Conservation (phyloP, 2,113 vertebrate species). For the Neomonachus schauinslandi region DNA sequence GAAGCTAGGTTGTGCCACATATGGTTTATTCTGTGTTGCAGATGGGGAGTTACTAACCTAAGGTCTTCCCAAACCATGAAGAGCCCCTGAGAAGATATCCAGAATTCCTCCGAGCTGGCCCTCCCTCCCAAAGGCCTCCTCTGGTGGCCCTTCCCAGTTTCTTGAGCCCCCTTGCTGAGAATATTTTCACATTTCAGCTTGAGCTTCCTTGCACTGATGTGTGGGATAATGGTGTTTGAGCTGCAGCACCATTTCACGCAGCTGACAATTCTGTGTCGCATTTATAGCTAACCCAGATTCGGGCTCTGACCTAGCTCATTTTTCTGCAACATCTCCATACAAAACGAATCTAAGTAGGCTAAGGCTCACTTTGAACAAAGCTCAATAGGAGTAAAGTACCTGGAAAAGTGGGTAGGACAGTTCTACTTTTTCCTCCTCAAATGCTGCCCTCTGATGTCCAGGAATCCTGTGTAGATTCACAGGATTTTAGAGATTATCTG, state of each 20-base stretch:
- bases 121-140: background rate
- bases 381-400: background rate
- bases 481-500: background rate
- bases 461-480: background rate
- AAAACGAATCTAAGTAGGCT: conserved; percentile 60
- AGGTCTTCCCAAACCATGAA: background rate
- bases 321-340: conserved; percentile 14
- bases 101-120: background rate
- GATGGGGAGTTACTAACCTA: background rate
- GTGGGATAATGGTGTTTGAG: background rate
- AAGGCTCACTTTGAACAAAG: conserved; percentile 45
- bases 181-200: background rate
- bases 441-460: background rate
- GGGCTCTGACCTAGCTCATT: conserved; percentile 66
- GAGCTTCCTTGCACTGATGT: fast-evolving
- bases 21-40: background rate
- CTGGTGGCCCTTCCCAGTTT: background rate
- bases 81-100: background rate
- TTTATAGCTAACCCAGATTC: conserved; percentile 76
- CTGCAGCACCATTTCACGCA: background rate
- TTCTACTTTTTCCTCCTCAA: background rate
- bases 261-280: conserved; percentile 39
- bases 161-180: background rate
- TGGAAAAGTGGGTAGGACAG: background rate
- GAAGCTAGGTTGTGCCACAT: background rate